These are phyloP conservation scores for Coracias cyanogaster DNA, from an alignment of 2,797 vertebrate species.

Conservation along the genomic window DNA sequence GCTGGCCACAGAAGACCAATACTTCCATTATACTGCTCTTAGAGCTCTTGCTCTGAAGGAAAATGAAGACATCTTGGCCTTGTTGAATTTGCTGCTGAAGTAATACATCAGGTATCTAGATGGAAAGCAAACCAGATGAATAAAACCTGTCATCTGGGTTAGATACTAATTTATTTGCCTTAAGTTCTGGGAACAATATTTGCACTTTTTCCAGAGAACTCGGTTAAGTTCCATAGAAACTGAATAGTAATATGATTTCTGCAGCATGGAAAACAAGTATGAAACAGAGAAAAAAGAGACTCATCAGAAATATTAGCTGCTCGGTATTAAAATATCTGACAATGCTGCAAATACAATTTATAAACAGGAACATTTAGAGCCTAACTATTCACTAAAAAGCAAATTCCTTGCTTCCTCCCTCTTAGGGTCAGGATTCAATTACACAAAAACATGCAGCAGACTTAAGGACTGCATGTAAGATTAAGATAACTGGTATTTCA, in stretches of 20 bases:
- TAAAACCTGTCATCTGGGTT: neutral
- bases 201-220: conserved; percentile 33
- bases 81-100: conserved; percentile 74
- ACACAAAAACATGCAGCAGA: conserved; percentile 61
- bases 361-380: conserved; percentile 47
- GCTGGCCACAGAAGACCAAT: conserved; percentile 44
- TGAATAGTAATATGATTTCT: conserved; percentile 20
- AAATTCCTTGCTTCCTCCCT: conserved; percentile 50
- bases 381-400: conserved; percentile 63
- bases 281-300: conserved; percentile 16
- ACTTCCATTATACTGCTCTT: conserved; percentile 45
- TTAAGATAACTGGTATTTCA: conserved; percentile 75
- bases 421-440: conserved; percentile 73
- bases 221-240: neutral
- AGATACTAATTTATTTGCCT: conserved; percentile 31
- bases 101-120: conserved; percentile 80
- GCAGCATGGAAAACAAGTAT: conserved; percentile 40
- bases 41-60: conserved; percentile 71
- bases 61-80: conserved; percentile 84
- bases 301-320: neutral
- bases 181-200: conserved; percentile 47
- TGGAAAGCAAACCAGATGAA: conserved; percentile 48
- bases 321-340: conserved; percentile 27
- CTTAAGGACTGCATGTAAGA: conserved; percentile 65
- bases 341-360: conserved; percentile 8